Evolutionary conservation across 2,888 invertebrate genomes (phyloP).

Genomic region (Acronicta psi): DNA sequence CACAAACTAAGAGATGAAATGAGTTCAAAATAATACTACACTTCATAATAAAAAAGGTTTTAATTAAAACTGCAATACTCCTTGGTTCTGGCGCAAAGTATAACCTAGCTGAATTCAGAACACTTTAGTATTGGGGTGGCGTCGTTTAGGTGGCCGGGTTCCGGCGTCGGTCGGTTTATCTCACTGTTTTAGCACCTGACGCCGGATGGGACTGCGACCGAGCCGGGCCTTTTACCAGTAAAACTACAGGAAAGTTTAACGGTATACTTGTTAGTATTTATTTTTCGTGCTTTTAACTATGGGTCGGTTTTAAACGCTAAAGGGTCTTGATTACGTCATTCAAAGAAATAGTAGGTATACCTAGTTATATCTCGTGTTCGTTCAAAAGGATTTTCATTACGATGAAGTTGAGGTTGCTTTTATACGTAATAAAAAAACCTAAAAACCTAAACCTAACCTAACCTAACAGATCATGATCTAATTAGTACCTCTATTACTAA

Average conservation of each 20-base stretch:
- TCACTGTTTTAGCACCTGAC: slow-evolving; percentile 70
- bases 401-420: too few species aligned
- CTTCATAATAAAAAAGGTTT: slow-evolving; percentile 47
- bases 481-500: too few species aligned
- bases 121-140: slow-evolving; percentile 33
- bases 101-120: slow-evolving; percentile 36
- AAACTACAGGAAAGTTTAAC: slow-evolving; percentile 61
- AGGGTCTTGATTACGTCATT: slow-evolving; percentile 19
- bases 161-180: slow-evolving; percentile 64
- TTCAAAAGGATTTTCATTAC: too few species aligned
- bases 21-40: slow-evolving; percentile 46
- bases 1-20: slow-evolving; percentile 44
- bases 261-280: slow-evolving; percentile 49
- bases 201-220: slow-evolving; percentile 59
- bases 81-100: slow-evolving; percentile 38
- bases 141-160: slow-evolving; percentile 38
- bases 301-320: slow-evolving; percentile 35
- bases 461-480: too few species aligned
- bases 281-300: slow-evolving; percentile 44
- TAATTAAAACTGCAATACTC: slow-evolving; percentile 50
- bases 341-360: neutral
- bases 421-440: neutral
- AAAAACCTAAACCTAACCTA: too few species aligned
- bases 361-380: neutral
- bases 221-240: slow-evolving; percentile 43